A percentile compares a stretch with the other conserved stretches of the same genome.
These are phyloP conservation scores for Papilio glaucus DNA, from an alignment of 1,140 invertebrate genomes.

Conservation along the genomic window DNA sequence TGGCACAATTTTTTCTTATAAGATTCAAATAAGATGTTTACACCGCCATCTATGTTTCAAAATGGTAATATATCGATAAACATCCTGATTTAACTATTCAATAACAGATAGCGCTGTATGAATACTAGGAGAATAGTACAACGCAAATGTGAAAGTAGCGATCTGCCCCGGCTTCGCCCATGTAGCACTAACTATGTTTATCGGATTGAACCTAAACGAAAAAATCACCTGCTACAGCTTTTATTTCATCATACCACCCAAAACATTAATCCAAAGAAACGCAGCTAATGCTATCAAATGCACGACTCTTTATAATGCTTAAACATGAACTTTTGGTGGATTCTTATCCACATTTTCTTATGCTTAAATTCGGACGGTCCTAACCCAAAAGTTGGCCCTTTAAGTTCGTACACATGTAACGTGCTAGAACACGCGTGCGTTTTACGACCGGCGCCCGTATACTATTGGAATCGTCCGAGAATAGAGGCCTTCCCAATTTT, in stretches of 20 bases:
- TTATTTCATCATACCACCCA: neutral
- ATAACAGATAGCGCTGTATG: conserved; percentile 46
- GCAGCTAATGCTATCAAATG: no score
- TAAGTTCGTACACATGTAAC: conserved; percentile 71
- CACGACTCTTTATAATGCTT: no score
- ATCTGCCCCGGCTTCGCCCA: no score
- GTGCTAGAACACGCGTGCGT: conserved; percentile 72
- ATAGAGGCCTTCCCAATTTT: conserved; percentile 68
- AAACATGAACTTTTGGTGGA: no score
- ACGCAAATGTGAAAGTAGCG: no score
- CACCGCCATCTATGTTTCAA: conserved; percentile 47
- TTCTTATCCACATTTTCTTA: conserved; percentile 52
- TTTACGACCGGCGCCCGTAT: conserved; percentile 68
- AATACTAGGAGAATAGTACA: neutral
- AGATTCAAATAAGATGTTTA: neutral
- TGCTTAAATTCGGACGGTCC: conserved; percentile 65
- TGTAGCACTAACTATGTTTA: no score
- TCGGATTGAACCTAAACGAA: no score
- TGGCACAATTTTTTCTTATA: conserved; percentile 38
- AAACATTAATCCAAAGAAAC: neutral
- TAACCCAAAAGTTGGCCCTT: conserved; percentile 75
- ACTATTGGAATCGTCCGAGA: conserved; percentile 74
- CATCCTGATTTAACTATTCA: conserved; percentile 40
- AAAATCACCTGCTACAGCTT: no score
- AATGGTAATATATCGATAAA: neutral